These are phyloP conservation scores for Acomys russatus DNA, from an alignment of 2,797 vertebrate genomes.

Conservation along the genomic window DNA sequence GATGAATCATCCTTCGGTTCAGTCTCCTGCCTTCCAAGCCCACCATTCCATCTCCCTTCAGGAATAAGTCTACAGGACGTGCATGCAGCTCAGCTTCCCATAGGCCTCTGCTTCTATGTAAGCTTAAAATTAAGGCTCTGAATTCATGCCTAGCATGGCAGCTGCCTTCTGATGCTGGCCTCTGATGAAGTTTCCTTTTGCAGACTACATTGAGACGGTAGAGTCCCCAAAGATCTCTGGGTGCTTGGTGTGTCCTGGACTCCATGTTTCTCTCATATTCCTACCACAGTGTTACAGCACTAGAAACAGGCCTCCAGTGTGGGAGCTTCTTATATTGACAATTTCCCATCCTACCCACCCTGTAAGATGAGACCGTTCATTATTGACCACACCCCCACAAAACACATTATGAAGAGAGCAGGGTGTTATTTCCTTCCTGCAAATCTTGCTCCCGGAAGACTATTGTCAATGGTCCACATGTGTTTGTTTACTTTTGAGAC, in stretches of 20 bases:
- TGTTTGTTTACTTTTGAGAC: not conserved
- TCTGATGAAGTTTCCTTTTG: not conserved
- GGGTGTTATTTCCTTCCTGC: not conserved
- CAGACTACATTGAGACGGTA: not conserved
- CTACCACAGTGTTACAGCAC: not conserved
- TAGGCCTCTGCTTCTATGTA: not conserved
- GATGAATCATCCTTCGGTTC: not conserved
- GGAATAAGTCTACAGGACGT: not conserved
- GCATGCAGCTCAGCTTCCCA: not conserved
- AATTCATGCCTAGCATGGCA: not conserved
- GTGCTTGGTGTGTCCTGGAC: not conserved
- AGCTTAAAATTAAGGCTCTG: not conserved
- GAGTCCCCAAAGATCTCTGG: not conserved
- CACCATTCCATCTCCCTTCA: not conserved
- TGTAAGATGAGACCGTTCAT: not conserved
- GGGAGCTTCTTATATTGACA: not conserved
- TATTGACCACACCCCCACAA: not conserved
- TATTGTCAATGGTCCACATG: not conserved
- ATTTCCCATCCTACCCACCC: not conserved
- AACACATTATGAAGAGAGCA: constrained; percentile 14
- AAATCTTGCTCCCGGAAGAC: not conserved
- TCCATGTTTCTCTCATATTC: not conserved
- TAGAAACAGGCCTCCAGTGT: not conserved
- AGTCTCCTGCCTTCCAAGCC: not conserved
- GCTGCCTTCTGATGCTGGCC: not conserved